Conservation (phyloP, 2,113 vertebrate genomes). For the Glaucidium brasilianum region DNA sequence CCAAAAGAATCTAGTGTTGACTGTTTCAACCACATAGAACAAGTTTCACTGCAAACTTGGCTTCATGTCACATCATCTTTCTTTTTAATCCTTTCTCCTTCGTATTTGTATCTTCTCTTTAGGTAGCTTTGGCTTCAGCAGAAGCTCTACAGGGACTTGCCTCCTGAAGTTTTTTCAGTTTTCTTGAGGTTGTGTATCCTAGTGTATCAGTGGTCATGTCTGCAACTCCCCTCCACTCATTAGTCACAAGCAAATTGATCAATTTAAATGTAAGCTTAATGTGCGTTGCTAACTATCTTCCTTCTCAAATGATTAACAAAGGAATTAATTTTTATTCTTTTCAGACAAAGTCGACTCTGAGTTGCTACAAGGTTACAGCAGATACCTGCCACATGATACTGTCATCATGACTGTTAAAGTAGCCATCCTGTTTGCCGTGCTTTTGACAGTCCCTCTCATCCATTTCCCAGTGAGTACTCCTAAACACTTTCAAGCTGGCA, state of each 20-base stretch:
- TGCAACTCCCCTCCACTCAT: background rate
- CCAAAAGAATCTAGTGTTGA: background rate
- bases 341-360: conserved; percentile 88
- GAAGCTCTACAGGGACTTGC: background rate
- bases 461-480: conserved; percentile 91
- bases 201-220: background rate
- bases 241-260: background rate
- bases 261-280: background rate
- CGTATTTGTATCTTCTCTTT: background rate
- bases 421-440: conserved; percentile 86
- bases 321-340: conserved; percentile 6
- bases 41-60: background rate
- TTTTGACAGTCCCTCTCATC: conserved; percentile 92
- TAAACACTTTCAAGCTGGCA: background rate
- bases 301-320: background rate
- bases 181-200: background rate
- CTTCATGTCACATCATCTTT: background rate
- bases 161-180: background rate
- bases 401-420: conserved; percentile 85
- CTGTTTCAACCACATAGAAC: background rate
- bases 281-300: background rate
- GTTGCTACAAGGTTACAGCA: conserved; percentile 82
- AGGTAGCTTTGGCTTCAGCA: background rate
- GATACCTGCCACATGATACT: conserved; percentile 80
- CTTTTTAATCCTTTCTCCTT: background rate